These are phyloP conservation scores for Drepana falcataria DNA, from an alignment of 2,888 invertebrate species.

Conservation along the genomic window DNA sequence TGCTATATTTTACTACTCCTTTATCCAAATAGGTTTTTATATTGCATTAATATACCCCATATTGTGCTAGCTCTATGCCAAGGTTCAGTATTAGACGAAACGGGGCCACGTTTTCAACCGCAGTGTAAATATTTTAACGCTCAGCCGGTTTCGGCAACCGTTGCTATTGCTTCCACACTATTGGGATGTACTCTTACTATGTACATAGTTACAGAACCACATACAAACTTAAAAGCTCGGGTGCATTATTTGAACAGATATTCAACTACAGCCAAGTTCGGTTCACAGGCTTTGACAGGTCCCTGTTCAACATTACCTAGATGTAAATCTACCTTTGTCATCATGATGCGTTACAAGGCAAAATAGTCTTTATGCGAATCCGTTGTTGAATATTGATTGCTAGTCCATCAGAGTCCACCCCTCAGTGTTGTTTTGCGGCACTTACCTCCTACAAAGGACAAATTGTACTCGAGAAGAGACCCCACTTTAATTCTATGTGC, in stretches of 20 bases:
- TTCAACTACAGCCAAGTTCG: no score
- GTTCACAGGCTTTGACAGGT: no score
- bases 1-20: not conserved
- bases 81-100: slow-evolving; percentile 29
- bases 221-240: no score
- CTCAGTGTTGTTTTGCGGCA: not conserved
- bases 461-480: slow-evolving; percentile 42
- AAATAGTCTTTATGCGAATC: no score
- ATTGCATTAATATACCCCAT: not conserved
- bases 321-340: no score
- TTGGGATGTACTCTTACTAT: slow-evolving; percentile 29
- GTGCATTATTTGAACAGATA: no score
- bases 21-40: not conserved
- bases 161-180: slow-evolving; percentile 10
- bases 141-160: slow-evolving; percentile 36
- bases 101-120: slow-evolving; percentile 47
- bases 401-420: not conserved
- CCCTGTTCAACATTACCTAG: no score
- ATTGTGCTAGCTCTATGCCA: slow-evolving; percentile 29
- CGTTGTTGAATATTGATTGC: not conserved
- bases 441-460: slow-evolving; percentile 35
- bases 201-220: no score
- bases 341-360: no score
- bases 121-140: slow-evolving; percentile 65
- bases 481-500: slow-evolving; percentile 46